Evolutionary conservation across 2,113 vertebrate species (phyloP).

Genomic region (Phocoena phocoena): DNA sequence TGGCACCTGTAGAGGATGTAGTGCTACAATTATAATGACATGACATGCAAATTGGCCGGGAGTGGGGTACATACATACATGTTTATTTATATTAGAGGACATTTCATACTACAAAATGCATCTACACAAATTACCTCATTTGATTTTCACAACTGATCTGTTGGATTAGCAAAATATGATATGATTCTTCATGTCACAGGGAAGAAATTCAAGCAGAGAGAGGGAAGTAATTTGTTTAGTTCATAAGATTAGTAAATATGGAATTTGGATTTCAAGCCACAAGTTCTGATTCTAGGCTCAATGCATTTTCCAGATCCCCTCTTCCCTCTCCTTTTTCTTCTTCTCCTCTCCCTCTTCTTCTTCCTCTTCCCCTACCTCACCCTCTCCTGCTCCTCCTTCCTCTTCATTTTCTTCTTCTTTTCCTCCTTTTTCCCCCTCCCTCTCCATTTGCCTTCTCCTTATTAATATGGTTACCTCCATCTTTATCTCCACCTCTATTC

Average conservation of each 20-base stretch:
- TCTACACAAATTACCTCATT: background rate
- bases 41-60: fast-evolving
- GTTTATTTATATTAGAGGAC: background rate
- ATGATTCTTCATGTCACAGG: background rate
- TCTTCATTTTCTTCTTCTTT: background rate
- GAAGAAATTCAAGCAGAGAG: background rate
- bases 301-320: background rate
- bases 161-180: background rate
- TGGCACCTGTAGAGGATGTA: background rate
- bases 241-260: background rate
- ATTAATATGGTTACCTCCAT: background rate
- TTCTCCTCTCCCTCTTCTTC: background rate
- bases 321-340: background rate
- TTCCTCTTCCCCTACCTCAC: background rate
- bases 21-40: background rate
- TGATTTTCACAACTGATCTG: background rate
- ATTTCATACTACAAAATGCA: background rate
- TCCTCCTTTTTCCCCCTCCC: background rate
- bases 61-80: fast-evolving
- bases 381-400: fast-evolving
- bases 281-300: background rate
- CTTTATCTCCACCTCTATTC: background rate
- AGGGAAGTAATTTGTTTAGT: background rate
- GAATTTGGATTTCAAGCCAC: background rate
- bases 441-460: background rate